Percentiles rank a stretch among this genome's conserved stretches.
These are phyloP conservation scores for Rugalucina vietnamica DNA, from an alignment of 2,888 invertebrate species.

Conservation along the genomic window DNA sequence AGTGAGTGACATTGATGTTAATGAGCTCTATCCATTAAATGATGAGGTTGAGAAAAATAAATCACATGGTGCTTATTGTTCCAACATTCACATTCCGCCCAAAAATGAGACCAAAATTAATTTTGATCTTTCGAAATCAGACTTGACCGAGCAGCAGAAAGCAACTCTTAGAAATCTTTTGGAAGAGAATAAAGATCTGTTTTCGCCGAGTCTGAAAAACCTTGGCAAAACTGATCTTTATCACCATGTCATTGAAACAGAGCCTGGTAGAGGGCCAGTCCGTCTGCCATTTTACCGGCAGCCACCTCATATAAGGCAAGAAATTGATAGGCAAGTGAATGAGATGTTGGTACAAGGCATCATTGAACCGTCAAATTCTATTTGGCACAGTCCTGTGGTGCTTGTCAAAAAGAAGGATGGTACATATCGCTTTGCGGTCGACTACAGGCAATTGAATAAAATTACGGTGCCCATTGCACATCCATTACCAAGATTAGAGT, in stretches of 20 bases:
- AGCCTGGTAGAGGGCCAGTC: background rate
- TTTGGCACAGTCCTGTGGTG: slow-evolving; percentile 34
- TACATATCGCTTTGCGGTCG: slow-evolving; percentile 34
- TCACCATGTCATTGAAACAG: background rate
- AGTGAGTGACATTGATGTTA: background rate
- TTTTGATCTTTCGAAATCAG: background rate
- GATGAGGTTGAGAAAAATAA: too few relatives aligned
- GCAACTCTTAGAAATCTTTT: background rate
- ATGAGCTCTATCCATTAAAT: background rate
- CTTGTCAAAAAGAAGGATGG: slow-evolving; percentile 17
- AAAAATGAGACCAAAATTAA: background rate
- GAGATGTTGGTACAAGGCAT: slow-evolving; percentile 34
- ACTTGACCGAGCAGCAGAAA: background rate
- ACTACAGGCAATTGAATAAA: slow-evolving; percentile 34
- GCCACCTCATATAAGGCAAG: background rate
- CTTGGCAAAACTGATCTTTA: background rate
- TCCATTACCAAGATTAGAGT: slow-evolving; percentile 32
- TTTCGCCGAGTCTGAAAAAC: background rate
- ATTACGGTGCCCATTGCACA: slow-evolving; percentile 11
- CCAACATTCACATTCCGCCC: background rate
- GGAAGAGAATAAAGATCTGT: background rate
- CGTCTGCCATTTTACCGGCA: background rate
- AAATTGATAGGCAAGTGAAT: background rate
- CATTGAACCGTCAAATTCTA: slow-evolving; percentile 38
- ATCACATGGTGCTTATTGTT: background rate